Conservation (phyloP, 2,113 vertebrate genomes). For the Gopherus evgoodei region DNA sequence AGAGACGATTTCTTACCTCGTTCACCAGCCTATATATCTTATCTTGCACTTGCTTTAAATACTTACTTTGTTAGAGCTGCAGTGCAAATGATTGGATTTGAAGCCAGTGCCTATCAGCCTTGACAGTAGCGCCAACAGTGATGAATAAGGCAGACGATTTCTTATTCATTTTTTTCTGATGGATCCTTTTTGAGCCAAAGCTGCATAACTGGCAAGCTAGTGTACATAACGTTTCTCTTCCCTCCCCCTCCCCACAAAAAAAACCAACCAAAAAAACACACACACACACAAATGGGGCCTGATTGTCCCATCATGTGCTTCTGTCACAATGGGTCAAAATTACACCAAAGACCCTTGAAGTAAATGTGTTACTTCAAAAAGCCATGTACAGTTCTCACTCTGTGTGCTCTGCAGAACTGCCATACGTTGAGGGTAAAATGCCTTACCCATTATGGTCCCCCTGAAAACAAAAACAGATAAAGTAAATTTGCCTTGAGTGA, state of each 20-base stretch:
- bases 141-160: neutral
- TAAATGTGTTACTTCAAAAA: neutral
- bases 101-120: neutral
- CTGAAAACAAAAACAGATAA: neutral
- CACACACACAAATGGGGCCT: neutral
- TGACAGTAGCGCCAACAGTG: neutral
- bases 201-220: neutral
- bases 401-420: neutral
- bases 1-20: neutral
- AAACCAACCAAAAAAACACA: too few relatives aligned
- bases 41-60: neutral
- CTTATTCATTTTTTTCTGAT: neutral
- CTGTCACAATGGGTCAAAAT: rapidly evolving
- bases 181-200: neutral
- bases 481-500: neutral
- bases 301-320: neutral
- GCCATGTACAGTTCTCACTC: neutral
- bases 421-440: too few relatives aligned
- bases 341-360: neutral
- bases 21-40: neutral
- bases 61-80: constrained; percentile 12
- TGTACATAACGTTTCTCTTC: neutral
- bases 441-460: neutral
- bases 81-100: neutral
- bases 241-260: neutral